Evolutionary conservation across 2,113 vertebrate genomes (phyloP), one percentile per base, ranked within the genome.

Genomic region (Garra rufa): DNA sequence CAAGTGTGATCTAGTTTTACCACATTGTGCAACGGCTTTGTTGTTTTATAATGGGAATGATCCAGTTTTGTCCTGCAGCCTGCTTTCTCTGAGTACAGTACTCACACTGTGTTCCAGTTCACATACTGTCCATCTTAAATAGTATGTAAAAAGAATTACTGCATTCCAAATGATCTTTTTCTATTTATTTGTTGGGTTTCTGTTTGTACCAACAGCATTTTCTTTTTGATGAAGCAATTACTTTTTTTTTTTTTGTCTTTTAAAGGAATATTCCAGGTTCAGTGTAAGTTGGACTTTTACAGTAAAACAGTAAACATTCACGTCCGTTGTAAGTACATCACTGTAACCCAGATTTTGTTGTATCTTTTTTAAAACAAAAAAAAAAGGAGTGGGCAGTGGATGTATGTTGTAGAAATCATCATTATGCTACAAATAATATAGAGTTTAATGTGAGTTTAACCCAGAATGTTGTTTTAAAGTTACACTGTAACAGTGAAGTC

Each of bases 1-100:
- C 70, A 15, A 15, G 41, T 73, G 21, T 44, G 70, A 26, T 73
- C 70, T 73, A 73, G 70, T 73, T 71, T 44, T 46, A n/a, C n/a
- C 41, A 46, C 41, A 24, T 14, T 71, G 21, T 71, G 38, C 2
- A 41, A 71, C 38, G 38, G 38, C 38, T n/a, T 71, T 43, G 38
- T 71, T 44, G 69, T 15, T 71, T 71, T 71, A 71, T 24, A 71
- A 44, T 44, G 1, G 21, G 38, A 71, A 44, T 44, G 21, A 71
- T 71, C 38, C 38, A 71, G 69, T 43, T 71, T 71, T 24, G 21
- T 24, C 38, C 41, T 71, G 38, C 19, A 24, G 38, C 38, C 38
- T 43, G 41, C 19, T 70, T 15, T 69, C 28, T 34, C 65, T 24
- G 5, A 24, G 21, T 24, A 71, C 38, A 71, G 1, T 70, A 67